These are phyloP conservation scores for Cyprinus carpio DNA, from an alignment of 2,113 vertebrate genomes.

Conservation along the genomic window DNA sequence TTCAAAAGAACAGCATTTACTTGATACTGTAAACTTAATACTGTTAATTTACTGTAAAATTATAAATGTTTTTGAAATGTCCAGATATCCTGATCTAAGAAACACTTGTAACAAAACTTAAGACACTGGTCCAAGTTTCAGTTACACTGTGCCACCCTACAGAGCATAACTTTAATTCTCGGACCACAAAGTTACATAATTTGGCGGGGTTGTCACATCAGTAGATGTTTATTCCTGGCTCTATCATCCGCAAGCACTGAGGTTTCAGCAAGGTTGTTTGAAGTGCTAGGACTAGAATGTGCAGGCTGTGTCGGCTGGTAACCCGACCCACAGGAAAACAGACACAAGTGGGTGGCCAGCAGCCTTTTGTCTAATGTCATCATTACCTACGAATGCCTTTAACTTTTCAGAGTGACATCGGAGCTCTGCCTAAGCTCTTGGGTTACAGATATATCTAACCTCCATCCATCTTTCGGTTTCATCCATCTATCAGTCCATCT, in stretches of 20 bases:
- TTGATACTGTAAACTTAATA: too few relatives aligned
- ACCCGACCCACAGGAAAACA: slow-evolving; percentile 24
- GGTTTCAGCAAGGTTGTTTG: slow-evolving; percentile 1
- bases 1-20: too few relatives aligned
- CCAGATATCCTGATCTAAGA: too few relatives aligned
- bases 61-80: too few relatives aligned
- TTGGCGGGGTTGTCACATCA: not conserved
- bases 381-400: slow-evolving; percentile 34
- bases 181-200: slow-evolving; percentile 16
- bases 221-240: not conserved
- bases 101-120: too few relatives aligned
- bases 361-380: slow-evolving; percentile 39
- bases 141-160: not conserved
- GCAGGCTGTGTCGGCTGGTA: slow-evolving; percentile 1
- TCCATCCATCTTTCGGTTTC: slow-evolving; percentile 22
- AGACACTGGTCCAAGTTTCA: not conserved
- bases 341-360: slow-evolving; percentile 35
- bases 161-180: not conserved
- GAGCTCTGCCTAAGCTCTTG: slow-evolving; percentile 28
- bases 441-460: slow-evolving; percentile 38
- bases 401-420: slow-evolving; percentile 42
- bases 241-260: not conserved
- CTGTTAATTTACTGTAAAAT: too few relatives aligned
- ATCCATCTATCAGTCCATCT: not conserved
- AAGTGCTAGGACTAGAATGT: not conserved